Evolutionary conservation across 2,888 invertebrate species (phyloP).

Genomic region (Cynaeus angustus): DNA sequence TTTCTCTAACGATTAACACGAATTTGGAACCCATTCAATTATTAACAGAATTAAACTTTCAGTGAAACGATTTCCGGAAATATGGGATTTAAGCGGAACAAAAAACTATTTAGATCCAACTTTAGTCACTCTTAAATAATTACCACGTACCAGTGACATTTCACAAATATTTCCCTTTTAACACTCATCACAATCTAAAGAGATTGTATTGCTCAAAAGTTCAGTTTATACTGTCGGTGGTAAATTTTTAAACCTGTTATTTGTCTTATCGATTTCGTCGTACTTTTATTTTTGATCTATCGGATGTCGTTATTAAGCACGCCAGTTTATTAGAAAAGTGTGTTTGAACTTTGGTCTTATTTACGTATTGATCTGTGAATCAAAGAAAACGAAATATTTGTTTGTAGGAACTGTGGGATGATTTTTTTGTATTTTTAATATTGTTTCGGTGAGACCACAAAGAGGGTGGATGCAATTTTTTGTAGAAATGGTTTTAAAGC

Average conservation of each 20-base stretch:
- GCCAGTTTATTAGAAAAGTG: conserved; percentile 7
- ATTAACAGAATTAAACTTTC: conserved; percentile 3
- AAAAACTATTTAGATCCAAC: background rate
- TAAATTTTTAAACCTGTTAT: conserved; percentile 12
- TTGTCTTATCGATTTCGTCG: conserved; percentile 9
- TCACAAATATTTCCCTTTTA: too few species aligned
- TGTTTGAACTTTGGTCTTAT: conserved; percentile 4
- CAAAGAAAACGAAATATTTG: too few species aligned
- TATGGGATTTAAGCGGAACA: too few species aligned
- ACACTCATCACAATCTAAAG: too few species aligned
- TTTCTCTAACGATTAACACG: background rate
- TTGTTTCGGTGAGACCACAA: too few species aligned
- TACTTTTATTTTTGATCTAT: conserved; percentile 15
- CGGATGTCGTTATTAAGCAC: conserved; percentile 10
- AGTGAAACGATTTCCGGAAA: background rate
- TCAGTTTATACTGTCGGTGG: background rate
- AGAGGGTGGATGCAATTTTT: too few species aligned
- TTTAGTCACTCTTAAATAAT: background rate
- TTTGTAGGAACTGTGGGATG: too few species aligned
- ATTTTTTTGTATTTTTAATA: too few species aligned
- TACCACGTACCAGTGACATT: too few species aligned
- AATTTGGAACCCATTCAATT: background rate
- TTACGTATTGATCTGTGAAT: background rate
- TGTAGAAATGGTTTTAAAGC: too few species aligned
- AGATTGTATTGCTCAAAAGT: background rate